These are phyloP conservation scores for Bursaphelenchus okinawaensis DNA, from an alignment of 2,888 invertebrate species.

Conservation along the genomic window DNA sequence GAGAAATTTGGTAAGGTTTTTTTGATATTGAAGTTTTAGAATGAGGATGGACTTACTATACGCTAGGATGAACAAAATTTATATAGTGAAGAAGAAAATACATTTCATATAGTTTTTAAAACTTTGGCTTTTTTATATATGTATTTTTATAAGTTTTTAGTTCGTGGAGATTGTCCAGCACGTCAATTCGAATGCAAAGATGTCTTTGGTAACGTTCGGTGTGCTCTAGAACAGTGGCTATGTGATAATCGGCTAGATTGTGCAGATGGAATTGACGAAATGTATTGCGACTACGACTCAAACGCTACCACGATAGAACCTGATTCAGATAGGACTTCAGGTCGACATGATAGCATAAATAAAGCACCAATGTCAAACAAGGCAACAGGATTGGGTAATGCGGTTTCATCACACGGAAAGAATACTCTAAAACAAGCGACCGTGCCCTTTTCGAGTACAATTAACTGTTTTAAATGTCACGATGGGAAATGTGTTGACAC, in stretches of 20 bases:
- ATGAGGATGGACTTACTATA: too few species aligned
- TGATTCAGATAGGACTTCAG: not conserved
- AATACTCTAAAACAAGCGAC: not conserved
- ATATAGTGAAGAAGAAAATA: too few species aligned
- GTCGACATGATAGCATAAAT: too few species aligned
- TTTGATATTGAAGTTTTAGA: not conserved
- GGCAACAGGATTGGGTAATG: not conserved
- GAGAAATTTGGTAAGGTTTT: not conserved
- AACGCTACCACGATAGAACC: not conserved
- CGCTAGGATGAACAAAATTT: too few species aligned
- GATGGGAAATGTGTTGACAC: not conserved
- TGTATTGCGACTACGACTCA: not conserved
- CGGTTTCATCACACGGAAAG: not conserved
- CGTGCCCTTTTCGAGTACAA: not conserved
- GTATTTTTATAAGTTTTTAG: too few species aligned
- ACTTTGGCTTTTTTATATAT: too few species aligned
- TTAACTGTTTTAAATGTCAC: not conserved
- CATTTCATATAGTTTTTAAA: not conserved
- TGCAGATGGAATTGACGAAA: not conserved
- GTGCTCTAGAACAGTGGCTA: not conserved
- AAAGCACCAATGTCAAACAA: not conserved
- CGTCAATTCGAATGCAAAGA: not conserved
- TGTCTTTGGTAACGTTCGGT: not conserved
- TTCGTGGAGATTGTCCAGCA: not conserved
- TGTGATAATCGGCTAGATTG: not conserved